Conservation (phyloP, 2,888 invertebrate genomes). For the Drosophila macrothrix region DNA sequence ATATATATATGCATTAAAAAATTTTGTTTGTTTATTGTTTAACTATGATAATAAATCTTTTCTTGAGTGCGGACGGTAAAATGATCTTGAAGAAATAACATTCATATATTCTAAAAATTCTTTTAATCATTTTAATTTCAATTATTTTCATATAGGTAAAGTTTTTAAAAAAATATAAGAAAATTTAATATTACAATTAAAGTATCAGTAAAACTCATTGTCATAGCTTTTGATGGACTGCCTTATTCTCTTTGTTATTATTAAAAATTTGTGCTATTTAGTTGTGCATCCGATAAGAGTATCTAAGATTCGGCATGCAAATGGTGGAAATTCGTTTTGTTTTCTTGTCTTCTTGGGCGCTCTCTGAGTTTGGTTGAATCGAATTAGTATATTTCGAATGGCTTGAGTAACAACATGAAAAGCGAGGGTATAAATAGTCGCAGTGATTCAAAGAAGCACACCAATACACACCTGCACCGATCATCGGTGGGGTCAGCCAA, state of each 20-base stretch:
- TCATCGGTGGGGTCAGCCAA: conserved; percentile 47
- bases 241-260: background rate
- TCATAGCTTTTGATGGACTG: background rate
- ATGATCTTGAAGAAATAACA: background rate
- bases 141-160: no score
- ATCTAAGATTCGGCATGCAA: conserved; percentile 21
- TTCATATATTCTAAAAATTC: background rate
- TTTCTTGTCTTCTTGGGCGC: conserved; percentile 41
- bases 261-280: background rate
- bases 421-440: conserved; percentile 75
- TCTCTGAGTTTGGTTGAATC: conserved; percentile 44
- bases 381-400: conserved; percentile 58
- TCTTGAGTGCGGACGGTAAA: background rate
- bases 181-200: background rate
- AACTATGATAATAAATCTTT: background rate
- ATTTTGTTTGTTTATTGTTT: background rate
- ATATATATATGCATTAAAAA: background rate
- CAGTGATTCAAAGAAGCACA: conserved; percentile 67
- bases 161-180: background rate
- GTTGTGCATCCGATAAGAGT: conserved; percentile 26
- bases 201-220: no score
- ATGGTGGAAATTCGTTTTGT: background rate
- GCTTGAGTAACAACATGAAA: conserved; percentile 63
- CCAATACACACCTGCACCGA: conserved; percentile 63
- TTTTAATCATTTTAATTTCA: no score